Base-by-base conservation (phyloP, 1,140 invertebrate genomes). In the Drosophila quadrilineata region DNA sequence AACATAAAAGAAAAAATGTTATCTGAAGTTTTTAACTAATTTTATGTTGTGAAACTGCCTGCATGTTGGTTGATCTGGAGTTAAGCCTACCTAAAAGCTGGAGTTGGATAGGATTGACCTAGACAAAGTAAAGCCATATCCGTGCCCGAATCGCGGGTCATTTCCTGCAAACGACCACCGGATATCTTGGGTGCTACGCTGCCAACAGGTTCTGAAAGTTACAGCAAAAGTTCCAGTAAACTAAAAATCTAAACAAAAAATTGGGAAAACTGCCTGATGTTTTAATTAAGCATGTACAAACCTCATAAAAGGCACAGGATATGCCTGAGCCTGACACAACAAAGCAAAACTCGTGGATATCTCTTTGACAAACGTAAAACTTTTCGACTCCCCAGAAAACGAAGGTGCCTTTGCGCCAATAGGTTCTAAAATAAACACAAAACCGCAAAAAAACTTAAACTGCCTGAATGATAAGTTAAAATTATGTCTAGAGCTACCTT, bases 321-420 rank as follows among this genome's bases (percentile, higher is more conserved):
- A 93, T 33, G 89, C 91, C 75, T 95, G 94, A 67, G 95, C 95
- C 75, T 94, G 94, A 90, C 96, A 97, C 21, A 95, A 91, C 48
- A 97, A 90, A 65, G 93, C 92, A 77, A 94, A 91, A 62, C 91
- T 91, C 10, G 74, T 64, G 0, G 68, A 59, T 8, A 72, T 63
- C 5, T 79, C 58, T 31, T 50, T 91, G 89, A 92, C 88, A 88
- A 93, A 93, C 62, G 92, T 92, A 74, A 91, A 92, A 71, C 92
- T 91, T 75, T 94, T 93, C 9, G 92, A 91, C 70, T 94, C 92
- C 48, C 92, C 92, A 31, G 92, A 89, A 71, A 95, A 93, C 28
- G 93, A 91, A 12, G 94, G 93, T 33, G 93, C 91, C 91, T 94
- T 93, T 69, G 93, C 93, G 63, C 93, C 93, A 63, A 95, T 92